Conservation (phyloP, 2,797 vertebrate genomes). For the Megaceryle alcyon region DNA sequence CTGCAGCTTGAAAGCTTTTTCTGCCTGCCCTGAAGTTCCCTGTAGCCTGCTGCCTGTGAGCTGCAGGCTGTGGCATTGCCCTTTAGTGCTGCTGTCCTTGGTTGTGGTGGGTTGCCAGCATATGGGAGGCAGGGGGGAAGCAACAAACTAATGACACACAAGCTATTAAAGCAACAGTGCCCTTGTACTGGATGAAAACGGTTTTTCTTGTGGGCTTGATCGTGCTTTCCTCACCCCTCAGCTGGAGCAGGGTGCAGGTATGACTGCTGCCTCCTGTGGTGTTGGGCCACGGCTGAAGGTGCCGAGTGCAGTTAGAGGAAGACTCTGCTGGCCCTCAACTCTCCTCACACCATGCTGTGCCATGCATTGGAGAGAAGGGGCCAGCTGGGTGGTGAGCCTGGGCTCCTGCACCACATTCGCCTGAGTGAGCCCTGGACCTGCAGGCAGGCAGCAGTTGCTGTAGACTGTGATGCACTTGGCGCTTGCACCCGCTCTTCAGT, state of each 20-base stretch:
- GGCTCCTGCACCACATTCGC: accelerated
- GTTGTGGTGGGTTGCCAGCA: background rate
- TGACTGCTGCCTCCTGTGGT: background rate
- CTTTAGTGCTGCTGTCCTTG: accelerated
- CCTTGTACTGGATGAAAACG: background rate
- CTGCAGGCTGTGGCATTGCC: background rate
- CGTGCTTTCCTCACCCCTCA: accelerated
- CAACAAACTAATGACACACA: accelerated
- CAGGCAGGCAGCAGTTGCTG: background rate
- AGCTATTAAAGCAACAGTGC: background rate
- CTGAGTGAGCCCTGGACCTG: background rate
- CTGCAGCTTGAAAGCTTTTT: background rate
- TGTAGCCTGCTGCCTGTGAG: accelerated
- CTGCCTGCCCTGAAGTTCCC: background rate
- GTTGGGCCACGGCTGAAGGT: background rate
- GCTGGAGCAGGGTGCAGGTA: accelerated
- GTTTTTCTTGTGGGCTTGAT: background rate
- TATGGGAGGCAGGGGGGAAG: background rate
- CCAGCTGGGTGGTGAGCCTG: background rate
- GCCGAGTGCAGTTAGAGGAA: accelerated
- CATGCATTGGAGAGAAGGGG: accelerated
- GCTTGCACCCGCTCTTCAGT: background rate
- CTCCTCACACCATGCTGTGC: accelerated
- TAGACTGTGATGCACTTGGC: background rate
- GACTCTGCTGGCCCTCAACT: background rate